phyloP scores from a whole-genome alignment of 2,888 invertebrate species.

The Stramonita haemastoma region DNA sequence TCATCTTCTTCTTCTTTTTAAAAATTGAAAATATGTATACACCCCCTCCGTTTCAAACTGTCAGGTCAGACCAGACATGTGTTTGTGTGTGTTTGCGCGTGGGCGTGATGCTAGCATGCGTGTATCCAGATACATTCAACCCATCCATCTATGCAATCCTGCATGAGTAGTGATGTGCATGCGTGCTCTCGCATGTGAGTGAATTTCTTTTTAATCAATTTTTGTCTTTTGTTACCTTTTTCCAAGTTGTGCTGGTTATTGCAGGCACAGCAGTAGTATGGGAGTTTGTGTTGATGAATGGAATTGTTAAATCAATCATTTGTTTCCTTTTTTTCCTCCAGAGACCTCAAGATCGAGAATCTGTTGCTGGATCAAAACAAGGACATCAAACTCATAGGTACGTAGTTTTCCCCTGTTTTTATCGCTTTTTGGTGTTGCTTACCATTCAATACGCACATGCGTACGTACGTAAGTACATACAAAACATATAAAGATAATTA shows the following conservation, averaged over 20 bases:
- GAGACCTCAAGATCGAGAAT: constrained; percentile 77
- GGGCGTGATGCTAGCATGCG: neutral
- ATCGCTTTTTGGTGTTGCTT: neutral
- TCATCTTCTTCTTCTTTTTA: no score
- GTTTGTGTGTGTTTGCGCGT: neutral
- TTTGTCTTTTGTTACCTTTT: neutral
- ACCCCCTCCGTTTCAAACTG: no score
- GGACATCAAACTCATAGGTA: constrained; percentile 76
- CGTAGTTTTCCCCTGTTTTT: neutral
- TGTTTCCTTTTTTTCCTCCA: constrained; percentile 54
- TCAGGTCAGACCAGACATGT: no score
- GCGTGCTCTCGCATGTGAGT: neutral
- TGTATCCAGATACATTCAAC: neutral
- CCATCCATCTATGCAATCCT: neutral
- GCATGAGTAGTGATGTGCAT: neutral
- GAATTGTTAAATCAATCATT: no score
- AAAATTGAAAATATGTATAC: no score
- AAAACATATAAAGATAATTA: no score
- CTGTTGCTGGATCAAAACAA: constrained; percentile 73
- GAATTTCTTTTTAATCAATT: neutral
- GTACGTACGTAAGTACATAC: no score
- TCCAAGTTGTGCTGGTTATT: no score
- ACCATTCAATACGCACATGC: no score
- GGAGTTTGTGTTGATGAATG: no score
- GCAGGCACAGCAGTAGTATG: no score